Evolutionary conservation across 2,113 vertebrate species (phyloP).

Genomic region (Phrynosoma platyrhinos): DNA sequence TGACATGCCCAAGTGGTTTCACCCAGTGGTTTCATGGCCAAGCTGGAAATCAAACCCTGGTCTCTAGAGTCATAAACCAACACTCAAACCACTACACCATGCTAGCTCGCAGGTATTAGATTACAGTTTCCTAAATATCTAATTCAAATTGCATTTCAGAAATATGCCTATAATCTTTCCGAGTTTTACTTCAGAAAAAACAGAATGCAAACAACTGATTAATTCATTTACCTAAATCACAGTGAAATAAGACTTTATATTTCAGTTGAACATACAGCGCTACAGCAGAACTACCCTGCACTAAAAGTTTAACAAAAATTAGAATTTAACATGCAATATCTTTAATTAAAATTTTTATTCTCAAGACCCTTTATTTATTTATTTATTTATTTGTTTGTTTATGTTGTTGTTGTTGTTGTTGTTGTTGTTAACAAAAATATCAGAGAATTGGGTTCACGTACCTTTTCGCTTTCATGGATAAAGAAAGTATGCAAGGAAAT

Average conservation of each 20-base stretch:
- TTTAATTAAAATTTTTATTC: not conserved
- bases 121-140: no score
- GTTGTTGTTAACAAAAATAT: not conserved
- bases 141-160: no score
- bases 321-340: not conserved
- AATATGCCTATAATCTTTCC: no score
- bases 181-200: not conserved
- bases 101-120: not conserved
- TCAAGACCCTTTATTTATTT: not conserved
- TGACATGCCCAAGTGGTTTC: no score
- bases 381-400: not conserved
- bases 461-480: not conserved
- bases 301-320: not conserved
- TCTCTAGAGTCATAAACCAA: no score
- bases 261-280: not conserved
- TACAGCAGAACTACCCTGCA: not conserved
- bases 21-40: no score
- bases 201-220: no score
- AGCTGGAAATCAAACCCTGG: no score
- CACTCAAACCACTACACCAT: no score
- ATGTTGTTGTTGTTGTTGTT: no score
- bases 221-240: not conserved
- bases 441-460: not conserved
- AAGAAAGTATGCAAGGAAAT: not conserved
- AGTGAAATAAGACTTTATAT: not conserved